Percentiles rank a stretch among this genome's conserved stretches.
These are phyloP conservation scores for Euwallacea fornicatus DNA, from an alignment of 1,140 invertebrate genomes.

Conservation along the genomic window DNA sequence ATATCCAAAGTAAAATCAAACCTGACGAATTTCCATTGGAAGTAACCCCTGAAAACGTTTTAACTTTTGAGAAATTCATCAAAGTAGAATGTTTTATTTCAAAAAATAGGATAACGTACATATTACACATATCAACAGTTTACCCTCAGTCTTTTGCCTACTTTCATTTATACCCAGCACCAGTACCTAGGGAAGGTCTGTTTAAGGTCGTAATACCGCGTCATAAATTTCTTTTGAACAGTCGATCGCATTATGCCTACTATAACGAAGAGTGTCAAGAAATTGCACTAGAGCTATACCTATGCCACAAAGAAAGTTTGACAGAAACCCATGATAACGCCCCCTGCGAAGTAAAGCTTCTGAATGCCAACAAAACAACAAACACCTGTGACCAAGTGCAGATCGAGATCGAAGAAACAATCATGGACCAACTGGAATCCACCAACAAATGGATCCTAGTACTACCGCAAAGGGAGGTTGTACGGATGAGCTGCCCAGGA, in stretches of 20 bases:
- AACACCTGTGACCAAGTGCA: too few species aligned
- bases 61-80: neutral
- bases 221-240: neutral
- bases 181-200: neutral
- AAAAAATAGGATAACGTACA: neutral
- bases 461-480: too few species aligned
- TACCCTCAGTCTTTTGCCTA: neutral
- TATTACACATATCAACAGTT: neutral
- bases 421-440: neutral
- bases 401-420: neutral
- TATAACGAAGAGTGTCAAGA: neutral
- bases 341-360: neutral
- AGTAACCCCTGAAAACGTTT: neutral
- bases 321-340: neutral
- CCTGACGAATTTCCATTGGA: constrained; percentile 1
- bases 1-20: neutral
- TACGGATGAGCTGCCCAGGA: too few species aligned
- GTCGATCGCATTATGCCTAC: neutral
- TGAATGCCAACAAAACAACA: neutral
- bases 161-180: neutral
- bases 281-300: neutral
- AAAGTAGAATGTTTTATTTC: neutral
- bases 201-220: neutral
- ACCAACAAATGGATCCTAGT: too few species aligned
- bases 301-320: neutral